These are phyloP conservation scores for Pampusana beccarii DNA, from an alignment of 2,113 vertebrate genomes.

Conservation along the genomic window DNA sequence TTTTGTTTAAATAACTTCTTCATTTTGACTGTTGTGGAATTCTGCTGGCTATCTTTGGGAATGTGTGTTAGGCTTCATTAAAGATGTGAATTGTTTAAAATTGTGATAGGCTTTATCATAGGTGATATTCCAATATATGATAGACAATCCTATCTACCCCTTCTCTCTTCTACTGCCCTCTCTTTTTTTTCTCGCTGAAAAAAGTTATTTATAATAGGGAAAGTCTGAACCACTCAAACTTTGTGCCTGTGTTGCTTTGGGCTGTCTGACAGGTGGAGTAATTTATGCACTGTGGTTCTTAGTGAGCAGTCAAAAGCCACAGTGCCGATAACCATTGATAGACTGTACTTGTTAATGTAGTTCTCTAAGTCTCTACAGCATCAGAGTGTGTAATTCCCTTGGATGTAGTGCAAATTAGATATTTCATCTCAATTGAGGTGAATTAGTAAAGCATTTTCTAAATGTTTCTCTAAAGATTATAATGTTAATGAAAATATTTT, in stretches of 20 bases:
- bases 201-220: neutral
- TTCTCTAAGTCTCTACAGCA: slow-evolving; percentile 25
- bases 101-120: neutral
- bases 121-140: neutral
- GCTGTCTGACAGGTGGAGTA: slow-evolving; percentile 52
- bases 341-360: slow-evolving; percentile 50
- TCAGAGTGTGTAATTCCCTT: slow-evolving; percentile 24
- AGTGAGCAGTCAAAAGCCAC: slow-evolving; percentile 60
- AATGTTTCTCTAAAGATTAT: slow-evolving; percentile 18
- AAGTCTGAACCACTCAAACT: slow-evolving; percentile 9
- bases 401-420: slow-evolving; percentile 34
- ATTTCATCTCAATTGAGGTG: slow-evolving; percentile 45
- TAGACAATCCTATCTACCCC: neutral
- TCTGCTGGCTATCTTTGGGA: neutral
- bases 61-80: neutral
- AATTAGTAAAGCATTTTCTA: slow-evolving; percentile 44
- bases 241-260: slow-evolving; percentile 48
- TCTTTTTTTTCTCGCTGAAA: neutral
- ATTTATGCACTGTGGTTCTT: slow-evolving; percentile 54
- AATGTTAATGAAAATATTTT: slow-evolving; percentile 43
- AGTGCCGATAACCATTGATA: slow-evolving; percentile 56
- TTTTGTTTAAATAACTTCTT: neutral
- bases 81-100: neutral
- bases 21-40: neutral
- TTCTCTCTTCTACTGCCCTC: neutral